These are phyloP conservation scores for Imbricaverruca yamaguchii DNA, from an alignment of 2,888 invertebrate species.

Conservation along the genomic window DNA sequence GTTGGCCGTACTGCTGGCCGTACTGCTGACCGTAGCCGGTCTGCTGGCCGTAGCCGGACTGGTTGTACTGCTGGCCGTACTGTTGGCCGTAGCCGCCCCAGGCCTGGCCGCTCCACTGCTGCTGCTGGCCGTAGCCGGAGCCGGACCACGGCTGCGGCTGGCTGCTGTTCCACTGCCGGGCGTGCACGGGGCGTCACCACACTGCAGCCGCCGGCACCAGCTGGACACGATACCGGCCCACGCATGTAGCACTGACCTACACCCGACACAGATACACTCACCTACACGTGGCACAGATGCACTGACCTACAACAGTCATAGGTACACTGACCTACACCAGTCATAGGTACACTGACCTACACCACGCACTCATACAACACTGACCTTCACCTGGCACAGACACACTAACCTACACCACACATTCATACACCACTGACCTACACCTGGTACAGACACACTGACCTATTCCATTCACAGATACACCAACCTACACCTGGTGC, in stretches of 20 bases:
- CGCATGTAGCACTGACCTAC: background rate
- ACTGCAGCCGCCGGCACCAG: constrained; percentile 17
- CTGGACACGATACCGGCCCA: constrained; percentile 11
- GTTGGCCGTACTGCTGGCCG: background rate
- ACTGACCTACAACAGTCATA: too few species aligned
- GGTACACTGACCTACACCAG: too few species aligned
- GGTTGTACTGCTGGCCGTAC: background rate
- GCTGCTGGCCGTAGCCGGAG: constrained; percentile 23
- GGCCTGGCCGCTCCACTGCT: constrained; percentile 3
- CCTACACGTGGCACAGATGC: too few species aligned
- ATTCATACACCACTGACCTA: too few species aligned
- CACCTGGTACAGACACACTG: too few species aligned
- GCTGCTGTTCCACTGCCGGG: background rate
- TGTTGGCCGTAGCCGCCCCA: constrained; percentile 16
- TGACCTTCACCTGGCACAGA: too few species aligned
- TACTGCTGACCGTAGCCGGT: background rate
- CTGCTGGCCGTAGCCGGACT: background rate
- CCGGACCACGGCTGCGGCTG: background rate
- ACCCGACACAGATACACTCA: background rate
- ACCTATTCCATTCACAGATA: too few species aligned
- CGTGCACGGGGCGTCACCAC: constrained; percentile 24
- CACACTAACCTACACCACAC: too few species aligned
- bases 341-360: too few species aligned
- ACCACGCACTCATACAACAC: too few species aligned
- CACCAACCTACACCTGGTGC: too few species aligned